Evolutionary conservation across 1,140 invertebrate species (phyloP).

Genomic region (Drosophila ogumai): DNA sequence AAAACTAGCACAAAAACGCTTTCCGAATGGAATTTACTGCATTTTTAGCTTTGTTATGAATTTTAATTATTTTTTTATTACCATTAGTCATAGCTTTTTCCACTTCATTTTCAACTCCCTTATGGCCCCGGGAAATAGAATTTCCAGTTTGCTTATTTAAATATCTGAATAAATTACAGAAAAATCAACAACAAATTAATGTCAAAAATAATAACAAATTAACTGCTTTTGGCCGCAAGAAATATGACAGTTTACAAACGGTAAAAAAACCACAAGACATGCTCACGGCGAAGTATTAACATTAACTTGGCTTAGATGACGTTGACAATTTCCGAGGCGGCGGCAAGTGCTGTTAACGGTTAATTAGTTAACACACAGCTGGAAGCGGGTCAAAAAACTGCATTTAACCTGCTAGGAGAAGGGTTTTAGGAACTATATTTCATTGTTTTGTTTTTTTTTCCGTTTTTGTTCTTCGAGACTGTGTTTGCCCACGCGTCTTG

Average conservation of each 20-base stretch:
- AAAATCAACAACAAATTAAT: constrained; percentile 72
- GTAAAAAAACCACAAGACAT: constrained; percentile 58
- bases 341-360: constrained; percentile 43
- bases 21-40: too few species aligned
- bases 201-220: constrained; percentile 78
- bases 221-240: constrained; percentile 40
- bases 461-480: constrained; percentile 11
- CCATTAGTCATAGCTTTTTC: constrained; percentile 5
- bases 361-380: constrained; percentile 50
- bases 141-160: constrained; percentile 29
- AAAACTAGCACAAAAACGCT: too few species aligned
- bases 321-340: constrained; percentile 67
- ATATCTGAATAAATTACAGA: constrained; percentile 53
- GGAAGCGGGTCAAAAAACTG: constrained; percentile 62
- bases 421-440: constrained; percentile 5
- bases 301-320: constrained; percentile 63
- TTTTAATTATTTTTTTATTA: too few species aligned
- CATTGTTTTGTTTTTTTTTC: constrained; percentile 23
- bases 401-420: constrained; percentile 30
- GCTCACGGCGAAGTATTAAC: constrained; percentile 26
- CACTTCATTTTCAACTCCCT: constrained; percentile 1
- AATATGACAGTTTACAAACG: constrained; percentile 72
- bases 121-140: constrained; percentile 13
- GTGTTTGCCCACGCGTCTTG: constrained; percentile 38
- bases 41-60: too few species aligned